Base-by-base conservation (phyloP, 2,888 invertebrate species). In the Athalia cordata region DNA sequence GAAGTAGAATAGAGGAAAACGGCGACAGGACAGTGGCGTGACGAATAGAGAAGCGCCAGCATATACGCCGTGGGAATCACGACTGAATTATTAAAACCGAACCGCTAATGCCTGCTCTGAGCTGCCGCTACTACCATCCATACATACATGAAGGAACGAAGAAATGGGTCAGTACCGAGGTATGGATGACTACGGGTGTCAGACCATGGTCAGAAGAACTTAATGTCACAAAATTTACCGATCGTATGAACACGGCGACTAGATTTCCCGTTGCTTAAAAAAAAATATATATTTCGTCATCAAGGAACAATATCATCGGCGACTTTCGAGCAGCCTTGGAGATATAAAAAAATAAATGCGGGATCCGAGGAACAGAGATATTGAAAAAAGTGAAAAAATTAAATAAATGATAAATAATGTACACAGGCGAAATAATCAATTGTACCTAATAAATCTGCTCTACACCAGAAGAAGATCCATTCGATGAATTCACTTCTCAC, bases 1-100 rank as follows among this genome's bases (percentile, higher is more conserved):
- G 29, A 43, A 68, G 50, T 29, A n/a, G 55, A 55, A 68, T 55
- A 68, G 15, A 59, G 72, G 59, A 72, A 45, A 72, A 72, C 72
- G 59, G 52, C 47, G 59, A 57, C 62, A 43, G 78, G 52, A 64
- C 72, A 79, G 77, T 84, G 81, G 84, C 84, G 84, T 84, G 84
- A 84, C 84, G 81, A 80, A 79, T 64, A 72, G 52, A 52, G 74
- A 78, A 55, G 62, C 62, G 52, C 47, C 15, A 49, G 62, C 11
- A 49, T 50, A 50, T 75, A 52, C 43, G 64, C 74, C 64, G 72
- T 55, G 64, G 72, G 61, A 72, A 59, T 64, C 72, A 64, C 8
- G 9, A 49, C 64, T 78, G 78, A 78, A 78, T 78, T 78, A 78
- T 78, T 78, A 72, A 78, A 78, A 72, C 29, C 55, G 45, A 72